Percentiles rank a stretch among this genome's conserved stretches.
Conservation (phyloP, 2,888 invertebrate species). For the Smittia sp. region DNA sequence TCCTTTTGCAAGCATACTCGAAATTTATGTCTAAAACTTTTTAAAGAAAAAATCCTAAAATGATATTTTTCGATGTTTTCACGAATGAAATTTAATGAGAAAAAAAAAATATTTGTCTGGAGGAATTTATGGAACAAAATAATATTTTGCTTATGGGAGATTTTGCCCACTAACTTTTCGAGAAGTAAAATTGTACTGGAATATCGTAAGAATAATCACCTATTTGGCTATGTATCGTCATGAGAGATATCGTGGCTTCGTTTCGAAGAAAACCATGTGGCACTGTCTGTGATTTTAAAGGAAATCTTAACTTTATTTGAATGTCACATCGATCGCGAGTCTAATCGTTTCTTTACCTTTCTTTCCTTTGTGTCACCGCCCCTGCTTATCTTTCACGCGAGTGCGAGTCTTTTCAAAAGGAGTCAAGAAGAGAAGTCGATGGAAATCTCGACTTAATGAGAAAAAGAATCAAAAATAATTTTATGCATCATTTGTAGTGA, state of each 20-base stretch:
- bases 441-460: background rate
- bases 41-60: background rate
- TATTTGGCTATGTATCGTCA: slow-evolving; percentile 1
- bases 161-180: slow-evolving; percentile 16
- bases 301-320: slow-evolving; percentile 4
- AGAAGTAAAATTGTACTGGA: slow-evolving; percentile 6
- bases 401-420: slow-evolving; percentile 14
- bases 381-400: background rate
- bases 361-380: background rate
- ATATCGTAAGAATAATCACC: background rate
- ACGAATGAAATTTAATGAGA: background rate
- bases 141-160: slow-evolving; percentile 22
- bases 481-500: slow-evolving; percentile 28
- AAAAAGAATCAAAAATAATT: slow-evolving; percentile 26
- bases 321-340: background rate
- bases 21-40: no score
- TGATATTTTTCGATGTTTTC: slow-evolving; percentile 17
- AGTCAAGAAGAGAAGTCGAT: background rate
- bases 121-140: slow-evolving; percentile 7
- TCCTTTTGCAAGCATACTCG: no score
- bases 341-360: background rate
- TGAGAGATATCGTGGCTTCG: background rate
- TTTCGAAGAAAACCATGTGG: slow-evolving; percentile 16
- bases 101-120: slow-evolving; percentile 11
- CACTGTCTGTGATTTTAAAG: slow-evolving; percentile 40